A percentile compares a stretch with the other conserved stretches of the same genome.
phyloP scores from a whole-genome alignment of 2,113 vertebrate species.

The Patagioenas fasciata region DNA sequence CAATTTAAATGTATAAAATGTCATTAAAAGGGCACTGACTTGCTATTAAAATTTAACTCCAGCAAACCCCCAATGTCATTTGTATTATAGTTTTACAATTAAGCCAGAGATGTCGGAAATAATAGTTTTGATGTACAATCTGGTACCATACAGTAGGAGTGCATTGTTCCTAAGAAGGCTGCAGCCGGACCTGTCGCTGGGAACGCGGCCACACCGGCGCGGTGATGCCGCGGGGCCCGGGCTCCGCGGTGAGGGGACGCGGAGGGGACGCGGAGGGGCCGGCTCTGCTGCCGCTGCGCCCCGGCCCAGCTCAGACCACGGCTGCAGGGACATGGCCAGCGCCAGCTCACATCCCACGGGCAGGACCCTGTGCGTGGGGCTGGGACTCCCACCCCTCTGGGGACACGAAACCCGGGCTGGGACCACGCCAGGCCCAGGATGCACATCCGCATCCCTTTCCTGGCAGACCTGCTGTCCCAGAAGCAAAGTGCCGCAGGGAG shows the following conservation, averaged over 20 bases:
- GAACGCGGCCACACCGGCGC: rapidly evolving
- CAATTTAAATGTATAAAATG: conserved; percentile 71
- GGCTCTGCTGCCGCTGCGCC: background rate
- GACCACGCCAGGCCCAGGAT: background rate
- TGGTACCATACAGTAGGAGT: conserved; percentile 21
- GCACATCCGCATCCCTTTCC: rapidly evolving
- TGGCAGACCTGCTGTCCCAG: background rate
- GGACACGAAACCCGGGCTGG: rapidly evolving
- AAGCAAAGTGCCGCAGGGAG: rapidly evolving
- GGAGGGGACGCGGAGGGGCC: background rate
- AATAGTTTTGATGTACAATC: conserved; percentile 21
- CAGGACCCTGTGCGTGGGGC: rapidly evolving
- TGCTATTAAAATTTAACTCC: conserved; percentile 52
- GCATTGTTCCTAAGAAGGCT: conserved; percentile 19
- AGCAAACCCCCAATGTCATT: conserved; percentile 56
- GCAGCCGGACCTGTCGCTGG: background rate
- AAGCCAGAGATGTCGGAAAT: conserved; percentile 14
- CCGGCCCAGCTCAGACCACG: rapidly evolving
- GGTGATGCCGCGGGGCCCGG: rapidly evolving
- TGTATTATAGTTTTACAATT: conserved; percentile 45
- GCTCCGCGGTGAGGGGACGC: too few species aligned
- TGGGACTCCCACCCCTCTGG: rapidly evolving
- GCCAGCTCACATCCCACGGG: rapidly evolving
- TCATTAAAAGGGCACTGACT: conserved; percentile 50
- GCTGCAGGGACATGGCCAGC: rapidly evolving